A percentile compares a stretch with the other conserved stretches of the same genome.
Evolutionary conservation across 2,113 vertebrate genomes (phyloP).

Genomic region (Ptilonorhynchus violaceus): DNA sequence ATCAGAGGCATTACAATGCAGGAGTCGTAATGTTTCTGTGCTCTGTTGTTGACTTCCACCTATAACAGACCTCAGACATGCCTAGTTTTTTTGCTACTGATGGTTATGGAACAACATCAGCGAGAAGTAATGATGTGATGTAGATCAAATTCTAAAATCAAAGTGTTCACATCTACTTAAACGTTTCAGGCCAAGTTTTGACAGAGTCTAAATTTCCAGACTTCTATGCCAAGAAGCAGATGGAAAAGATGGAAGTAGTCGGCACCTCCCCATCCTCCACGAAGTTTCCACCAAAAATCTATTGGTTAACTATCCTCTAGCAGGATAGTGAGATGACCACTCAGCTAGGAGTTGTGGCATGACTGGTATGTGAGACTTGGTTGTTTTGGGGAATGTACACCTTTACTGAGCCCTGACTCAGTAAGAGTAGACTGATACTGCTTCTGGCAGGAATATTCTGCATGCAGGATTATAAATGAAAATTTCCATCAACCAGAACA

Average conservation of each 20-base stretch:
- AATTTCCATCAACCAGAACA: slow-evolving; percentile 31
- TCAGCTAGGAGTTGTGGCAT: neutral
- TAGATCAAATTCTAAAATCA: slow-evolving; percentile 14
- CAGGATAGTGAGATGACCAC: neutral
- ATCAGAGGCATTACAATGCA: neutral
- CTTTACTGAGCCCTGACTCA: neutral
- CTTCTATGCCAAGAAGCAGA: neutral
- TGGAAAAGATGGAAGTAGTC: neutral
- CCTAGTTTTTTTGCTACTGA: neutral
- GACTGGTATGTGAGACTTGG: neutral
- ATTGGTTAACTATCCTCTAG: neutral
- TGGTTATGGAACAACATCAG: neutral
- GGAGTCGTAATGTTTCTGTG: neutral
- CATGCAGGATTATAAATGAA: neutral
- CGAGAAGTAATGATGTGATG: slow-evolving; percentile 1
- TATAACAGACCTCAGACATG: neutral
- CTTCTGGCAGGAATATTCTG: slow-evolving; percentile 7
- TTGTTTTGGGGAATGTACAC: neutral
- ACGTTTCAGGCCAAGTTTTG: neutral
- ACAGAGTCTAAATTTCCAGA: neutral
- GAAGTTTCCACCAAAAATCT: neutral
- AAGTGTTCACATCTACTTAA: slow-evolving; percentile 31
- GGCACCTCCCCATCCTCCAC: neutral
- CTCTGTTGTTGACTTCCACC: neutral
- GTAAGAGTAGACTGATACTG: neutral